Evolutionary conservation across 2,888 invertebrate species (phyloP), one percentile per base, ranked within the genome.

Genomic region (Trypoxylon attenuatum): DNA sequence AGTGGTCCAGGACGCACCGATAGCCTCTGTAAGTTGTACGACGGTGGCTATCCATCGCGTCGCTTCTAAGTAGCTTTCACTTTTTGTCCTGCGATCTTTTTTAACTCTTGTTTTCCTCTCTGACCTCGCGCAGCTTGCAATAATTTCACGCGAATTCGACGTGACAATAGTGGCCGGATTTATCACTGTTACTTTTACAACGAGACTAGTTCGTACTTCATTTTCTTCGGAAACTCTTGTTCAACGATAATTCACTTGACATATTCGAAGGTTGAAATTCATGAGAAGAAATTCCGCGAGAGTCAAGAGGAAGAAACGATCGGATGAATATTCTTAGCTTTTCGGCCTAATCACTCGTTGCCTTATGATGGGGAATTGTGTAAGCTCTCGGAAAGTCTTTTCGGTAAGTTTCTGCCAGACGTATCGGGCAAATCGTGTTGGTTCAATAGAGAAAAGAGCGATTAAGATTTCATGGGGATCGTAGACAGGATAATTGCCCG

Each of bases 11-110:
- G 89, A 27, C 90, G 92, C 84, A 90, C 91, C 61, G 93, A 93
- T 86, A 93, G 92, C 83, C 91, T 95, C 81, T 94, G 95, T 90
- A 96, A 96, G 89, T 91, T 96, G 80, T 96, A 95, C 89, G 96
- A 95, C 88, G 92, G 93, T 87, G 94, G 94, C 84, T 95, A 94
- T 88, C 91, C 92, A 23, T 71, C 69, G 76, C 94, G 93, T 73
- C 87, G 89, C 73, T 89, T 91, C 91, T 86, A 91, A 91, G 89
- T 87, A 88, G 88, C 83, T 87, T 22, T 39, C 59, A 41, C 41
- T 52, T 49, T 42, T 55, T 41, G 43, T 56, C 38, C 51, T 18
- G 43, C 39, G n/a, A 27, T n/a, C 15, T 19, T 27, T 22, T 53
- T 54, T 41, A 47, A 62, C 60, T 62, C 57, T 61, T 61, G 69